Percentiles rank a stretch among this genome's conserved stretches.
Evolutionary conservation across 2,888 invertebrate genomes (phyloP).

Genomic region (Apamea sordens): DNA sequence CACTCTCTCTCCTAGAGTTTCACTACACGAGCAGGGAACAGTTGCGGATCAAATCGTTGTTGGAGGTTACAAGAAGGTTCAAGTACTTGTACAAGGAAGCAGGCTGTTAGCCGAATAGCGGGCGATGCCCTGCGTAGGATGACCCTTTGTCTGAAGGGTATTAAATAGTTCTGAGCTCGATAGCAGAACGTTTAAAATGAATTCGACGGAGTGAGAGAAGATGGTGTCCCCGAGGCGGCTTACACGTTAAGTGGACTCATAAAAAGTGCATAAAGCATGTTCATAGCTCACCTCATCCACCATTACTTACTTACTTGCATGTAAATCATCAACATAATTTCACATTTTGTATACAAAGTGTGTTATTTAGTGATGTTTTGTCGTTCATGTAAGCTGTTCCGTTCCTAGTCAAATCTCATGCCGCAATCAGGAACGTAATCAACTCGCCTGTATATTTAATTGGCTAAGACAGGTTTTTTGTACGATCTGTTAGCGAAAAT

Average conservation of each 20-base stretch:
- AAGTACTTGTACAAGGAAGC: constrained; percentile 73
- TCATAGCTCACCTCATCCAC: constrained; percentile 7
- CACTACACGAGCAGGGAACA: constrained; percentile 30
- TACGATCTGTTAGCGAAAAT: constrained; percentile 16
- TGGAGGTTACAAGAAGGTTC: constrained; percentile 64
- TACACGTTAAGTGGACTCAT: constrained; percentile 4
- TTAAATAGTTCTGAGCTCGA: constrained; percentile 61
- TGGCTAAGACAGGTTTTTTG: constrained; percentile 37
- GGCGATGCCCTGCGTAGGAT: constrained; percentile 85
- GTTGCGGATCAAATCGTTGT: constrained; percentile 34
- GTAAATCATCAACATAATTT: constrained; percentile 10
- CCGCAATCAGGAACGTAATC: constrained; percentile 28
- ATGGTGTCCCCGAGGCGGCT: neutral
- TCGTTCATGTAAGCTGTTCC: neutral
- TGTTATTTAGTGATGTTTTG: constrained; percentile 15
- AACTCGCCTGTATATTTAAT: constrained; percentile 25
- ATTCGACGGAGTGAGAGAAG: constrained; percentile 20
- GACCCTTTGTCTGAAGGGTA: constrained; percentile 80
- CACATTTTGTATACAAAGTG: constrained; percentile 19
- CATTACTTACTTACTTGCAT: constrained; percentile 21
- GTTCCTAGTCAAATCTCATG: neutral
- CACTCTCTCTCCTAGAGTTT: constrained; percentile 38
- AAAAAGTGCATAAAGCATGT: constrained; percentile 14
- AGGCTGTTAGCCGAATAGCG: constrained; percentile 76
- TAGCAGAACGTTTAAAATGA: constrained; percentile 48